Evolutionary conservation across 2,113 vertebrate species (phyloP).

Genomic region (Peucedramus taeniatus): DNA sequence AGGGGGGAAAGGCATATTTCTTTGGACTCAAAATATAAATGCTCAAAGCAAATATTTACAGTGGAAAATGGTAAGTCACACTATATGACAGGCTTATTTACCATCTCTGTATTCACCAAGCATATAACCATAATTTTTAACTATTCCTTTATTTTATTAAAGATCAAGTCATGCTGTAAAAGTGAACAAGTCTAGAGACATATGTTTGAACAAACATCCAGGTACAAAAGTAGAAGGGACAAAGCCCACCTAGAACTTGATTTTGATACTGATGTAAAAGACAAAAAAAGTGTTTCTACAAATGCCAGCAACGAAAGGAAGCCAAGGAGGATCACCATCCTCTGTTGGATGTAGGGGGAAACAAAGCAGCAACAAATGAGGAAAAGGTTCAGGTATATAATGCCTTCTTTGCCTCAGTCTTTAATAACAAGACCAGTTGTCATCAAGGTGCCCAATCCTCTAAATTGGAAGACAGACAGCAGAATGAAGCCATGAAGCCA

Average conservation of each 20-base stretch:
- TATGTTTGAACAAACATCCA: not conserved
- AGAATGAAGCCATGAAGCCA: not conserved
- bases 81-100: not conserved
- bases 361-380: not conserved
- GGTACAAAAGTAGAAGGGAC: not conserved
- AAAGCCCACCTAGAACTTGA: not conserved
- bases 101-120: not conserved
- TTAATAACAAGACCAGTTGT: not conserved
- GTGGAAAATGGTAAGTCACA: not conserved
- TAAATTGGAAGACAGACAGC: not conserved
- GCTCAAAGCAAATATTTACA: not conserved
- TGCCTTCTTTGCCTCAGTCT: not conserved
- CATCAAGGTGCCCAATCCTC: not conserved
- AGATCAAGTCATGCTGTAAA: not conserved
- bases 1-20: not conserved
- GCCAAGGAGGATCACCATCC: not conserved
- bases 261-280: not conserved
- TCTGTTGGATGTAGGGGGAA: not conserved
- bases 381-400: not conserved
- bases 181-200: not conserved
- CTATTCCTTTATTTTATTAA: not conserved
- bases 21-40: not conserved
- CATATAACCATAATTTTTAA: not conserved
- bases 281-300: not conserved
- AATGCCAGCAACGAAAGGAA: not conserved